Base-by-base conservation (phyloP, 2,888 invertebrate genomes). In the Steinernema scapterisci region DNA sequence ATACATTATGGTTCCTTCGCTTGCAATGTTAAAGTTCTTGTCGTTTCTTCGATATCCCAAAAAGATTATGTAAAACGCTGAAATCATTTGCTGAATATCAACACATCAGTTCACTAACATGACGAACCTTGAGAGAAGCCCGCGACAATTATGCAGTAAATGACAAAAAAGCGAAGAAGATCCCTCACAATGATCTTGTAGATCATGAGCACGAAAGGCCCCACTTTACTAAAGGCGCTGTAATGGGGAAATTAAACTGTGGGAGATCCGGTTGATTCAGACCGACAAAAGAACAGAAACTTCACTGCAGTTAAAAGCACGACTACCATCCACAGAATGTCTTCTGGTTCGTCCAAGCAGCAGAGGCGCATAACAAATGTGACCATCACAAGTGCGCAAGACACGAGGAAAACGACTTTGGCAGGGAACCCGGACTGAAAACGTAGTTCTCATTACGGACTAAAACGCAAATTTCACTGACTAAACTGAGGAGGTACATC, bases 121-220 rank as follows among this genome's bases (percentile, higher is more conserved):
- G n/a, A n/a, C n/a, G n/a, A 89, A 93, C 94, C 93, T 92, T 97
- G 97, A 0, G 97, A 95, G 88, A 97, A 97, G 74, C 95, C 95
- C 92, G 97, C 93, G 1, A 97, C 95, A 88, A 99, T 97, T 6
- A 99, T 95, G 78, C 95, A 90, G 88, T 97, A 97, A 87, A 99
- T 97, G 71, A 93, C 93, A 77, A 96, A 95, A 89, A 99, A 97
- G 79, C 97, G 91, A 48, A 97, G 90, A n/a, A 99, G 90, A 89
- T 99, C 97, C 74, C 97, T 95, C 91, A 93, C 93, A 71, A 97
- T 93, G 95, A 99, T 97, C 80, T 96, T 92, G 89, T 97, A 97
- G 83, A 99, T 95, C 97, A 97, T 97, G 82, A 97, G 95, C n/a
- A 97, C 97, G 91, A 97, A 97, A 0, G 97, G 97, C 2, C 97